Base-by-base conservation (phyloP, 2,797 vertebrate genomes). In the Helarctos malayanus region DNA sequence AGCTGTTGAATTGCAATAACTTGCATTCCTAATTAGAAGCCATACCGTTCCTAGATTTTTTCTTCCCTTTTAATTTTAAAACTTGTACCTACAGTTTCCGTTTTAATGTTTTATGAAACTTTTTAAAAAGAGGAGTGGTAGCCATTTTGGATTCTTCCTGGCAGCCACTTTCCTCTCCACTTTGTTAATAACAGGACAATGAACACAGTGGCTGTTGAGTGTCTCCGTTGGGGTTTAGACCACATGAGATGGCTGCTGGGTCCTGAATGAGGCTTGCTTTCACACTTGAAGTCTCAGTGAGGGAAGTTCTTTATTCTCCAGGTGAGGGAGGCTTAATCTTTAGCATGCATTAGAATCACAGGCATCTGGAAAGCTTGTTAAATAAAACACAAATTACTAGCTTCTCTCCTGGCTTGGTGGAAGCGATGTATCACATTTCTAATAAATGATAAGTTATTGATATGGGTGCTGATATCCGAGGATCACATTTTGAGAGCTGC, bases 41-140 rank as follows among this genome's bases (percentile, higher is more conserved):
- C 35, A 76, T 15, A 35, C 2, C 3, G 81, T 71, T 23, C 23
- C 29, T 54, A 54, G 7, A 91, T 63, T 75, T 96, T 96, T 93
- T 49, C 13, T 96, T 83, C 7, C 12, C 25, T 63, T 86, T 83
- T 35, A 82, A 27, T 91, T 94, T 92, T 54, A 52, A 93, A 59
- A 27, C 10, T 27, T 92, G 1, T 35, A 15, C 8, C 8, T 21
- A 49, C 56, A 47, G 3, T 71, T 91, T 75, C 29, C 4, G 5
- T 82, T 79, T 84, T 49, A 75, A 41, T 88, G 14, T 56, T 92
- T 84, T 91, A 38, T 18, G 45, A 91, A 61, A 13, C 2, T 18
- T 85, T 83, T 49, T 7, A 23, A 87, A 38, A 83, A 49, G 38
- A 91, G 7, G 2, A 23, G 38, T 9, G 6, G 25, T 52, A 47